phyloP scores from a whole-genome alignment of 2,888 invertebrate genomes.

The Cybosia mesomella region DNA sequence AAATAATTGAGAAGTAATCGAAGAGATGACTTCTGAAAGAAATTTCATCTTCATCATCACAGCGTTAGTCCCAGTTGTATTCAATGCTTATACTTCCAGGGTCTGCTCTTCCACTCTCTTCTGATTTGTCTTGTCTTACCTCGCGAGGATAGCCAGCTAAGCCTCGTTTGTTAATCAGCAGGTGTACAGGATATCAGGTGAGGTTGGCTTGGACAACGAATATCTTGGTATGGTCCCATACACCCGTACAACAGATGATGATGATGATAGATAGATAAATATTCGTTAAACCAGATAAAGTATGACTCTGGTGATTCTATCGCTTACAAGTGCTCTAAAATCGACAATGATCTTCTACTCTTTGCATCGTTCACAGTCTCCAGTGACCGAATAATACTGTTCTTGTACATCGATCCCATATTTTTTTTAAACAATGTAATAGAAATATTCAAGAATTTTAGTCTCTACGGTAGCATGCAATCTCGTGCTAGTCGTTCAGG shows the following conservation, averaged over 20 bases:
- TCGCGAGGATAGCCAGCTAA: too few species aligned
- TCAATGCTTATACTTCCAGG: neutral
- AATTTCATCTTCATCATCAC: neutral
- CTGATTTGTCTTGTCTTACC: neutral
- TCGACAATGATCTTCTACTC: too few species aligned
- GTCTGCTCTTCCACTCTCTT: neutral
- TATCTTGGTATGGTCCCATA: too few species aligned
- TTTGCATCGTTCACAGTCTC: too few species aligned
- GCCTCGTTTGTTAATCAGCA: too few species aligned
- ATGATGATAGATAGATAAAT: too few species aligned
- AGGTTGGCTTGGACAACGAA: too few species aligned
- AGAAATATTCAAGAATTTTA: neutral
- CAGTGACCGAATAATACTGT: too few species aligned
- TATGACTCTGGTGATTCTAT: too few species aligned
- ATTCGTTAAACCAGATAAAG: too few species aligned
- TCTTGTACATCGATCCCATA: neutral
- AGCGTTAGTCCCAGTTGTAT: neutral
- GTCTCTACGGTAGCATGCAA: neutral
- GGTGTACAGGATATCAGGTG: too few species aligned
- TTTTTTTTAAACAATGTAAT: neutral
- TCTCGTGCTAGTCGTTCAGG: neutral
- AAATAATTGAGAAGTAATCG: neutral
- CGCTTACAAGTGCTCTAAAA: neutral
- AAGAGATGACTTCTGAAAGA: neutral
- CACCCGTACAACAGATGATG: too few species aligned